phyloP scores from a whole-genome alignment of 2,888 invertebrate species.

The Sinotaia quadrata region DNA sequence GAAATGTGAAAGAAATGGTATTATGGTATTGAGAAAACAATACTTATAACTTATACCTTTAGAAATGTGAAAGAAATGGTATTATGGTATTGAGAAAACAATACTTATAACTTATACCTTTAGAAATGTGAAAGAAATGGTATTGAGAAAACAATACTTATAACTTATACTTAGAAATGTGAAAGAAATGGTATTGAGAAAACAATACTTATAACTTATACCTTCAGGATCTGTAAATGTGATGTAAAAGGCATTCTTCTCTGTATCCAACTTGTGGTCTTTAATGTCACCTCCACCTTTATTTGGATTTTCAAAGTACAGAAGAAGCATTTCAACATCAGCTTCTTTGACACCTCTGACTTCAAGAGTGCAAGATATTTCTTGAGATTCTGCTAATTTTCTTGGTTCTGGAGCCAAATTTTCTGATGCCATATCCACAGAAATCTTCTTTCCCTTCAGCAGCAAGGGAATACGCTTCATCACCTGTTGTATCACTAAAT shows the following conservation, averaged over 20 bases:
- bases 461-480: background rate
- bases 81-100: too few relatives aligned
- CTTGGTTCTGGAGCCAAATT: background rate
- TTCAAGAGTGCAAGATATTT: too few relatives aligned
- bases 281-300: constrained; percentile 25
- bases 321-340: constrained; percentile 1
- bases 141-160: too few relatives aligned
- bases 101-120: too few relatives aligned
- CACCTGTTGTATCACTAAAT: background rate
- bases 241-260: constrained; percentile 20
- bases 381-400: background rate
- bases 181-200: too few relatives aligned
- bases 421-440: background rate
- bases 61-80: too few relatives aligned
- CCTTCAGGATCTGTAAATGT: constrained; percentile 16
- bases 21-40: too few relatives aligned
- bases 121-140: too few relatives aligned
- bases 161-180: too few relatives aligned
- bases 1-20: too few relatives aligned
- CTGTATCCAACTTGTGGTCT: background rate
- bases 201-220: too few relatives aligned
- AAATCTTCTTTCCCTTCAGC: background rate
- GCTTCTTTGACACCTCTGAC: constrained; percentile 13
- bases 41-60: too few relatives aligned
- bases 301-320: constrained; percentile 17